Base-by-base conservation (phyloP, 2,888 invertebrate genomes). In the Papilio elwesi region DNA sequence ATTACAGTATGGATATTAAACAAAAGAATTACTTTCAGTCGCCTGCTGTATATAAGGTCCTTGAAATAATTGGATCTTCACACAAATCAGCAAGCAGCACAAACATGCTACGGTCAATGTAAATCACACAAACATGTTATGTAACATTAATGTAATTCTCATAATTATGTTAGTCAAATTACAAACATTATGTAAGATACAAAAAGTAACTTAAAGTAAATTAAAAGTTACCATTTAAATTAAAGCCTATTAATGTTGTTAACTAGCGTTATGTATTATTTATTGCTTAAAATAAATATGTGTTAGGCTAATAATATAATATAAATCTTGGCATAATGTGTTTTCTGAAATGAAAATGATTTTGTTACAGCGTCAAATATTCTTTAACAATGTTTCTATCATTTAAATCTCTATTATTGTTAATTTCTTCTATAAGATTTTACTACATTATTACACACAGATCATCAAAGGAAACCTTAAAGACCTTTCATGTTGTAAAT, bases 401-500 rank as follows among this genome's bases (percentile, higher is more conserved):
- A 13, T 57, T 57, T 12, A 36, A 57, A 57, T 36, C 6, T 36
- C 11, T 57, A 36, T 57, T 36, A 53, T 57, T 57, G 38, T 59
- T 59, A n/a, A 38, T 55, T 36, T 36, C 26, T 57, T 57, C 36
- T 36, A 6, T 57, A 13, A 36, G 8, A 13, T 36, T 57, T 59
- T 59, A n/a, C 38, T 12, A 8, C 38, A 4, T 38, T n/a, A 74
- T 79, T 78, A 78, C 77, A 78, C 1, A 59, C 1, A 36, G 1
- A 53, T 4, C 38, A 36, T 57, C 38, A 57, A 57, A 57, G 38
- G 38, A 57, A 5, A 64, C 49, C 2, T 63, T 9, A 63, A 47
- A 11, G 0, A 48, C 48, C n/a, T 47, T 15, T 68, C n/a, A 57
- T 55, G 57, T 71, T 57, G 26, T 71, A 51, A 81, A 79, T 81